These are phyloP conservation scores for Oreochromis tanganicae DNA, from an alignment of 2,113 vertebrate species.

Conservation along the genomic window DNA sequence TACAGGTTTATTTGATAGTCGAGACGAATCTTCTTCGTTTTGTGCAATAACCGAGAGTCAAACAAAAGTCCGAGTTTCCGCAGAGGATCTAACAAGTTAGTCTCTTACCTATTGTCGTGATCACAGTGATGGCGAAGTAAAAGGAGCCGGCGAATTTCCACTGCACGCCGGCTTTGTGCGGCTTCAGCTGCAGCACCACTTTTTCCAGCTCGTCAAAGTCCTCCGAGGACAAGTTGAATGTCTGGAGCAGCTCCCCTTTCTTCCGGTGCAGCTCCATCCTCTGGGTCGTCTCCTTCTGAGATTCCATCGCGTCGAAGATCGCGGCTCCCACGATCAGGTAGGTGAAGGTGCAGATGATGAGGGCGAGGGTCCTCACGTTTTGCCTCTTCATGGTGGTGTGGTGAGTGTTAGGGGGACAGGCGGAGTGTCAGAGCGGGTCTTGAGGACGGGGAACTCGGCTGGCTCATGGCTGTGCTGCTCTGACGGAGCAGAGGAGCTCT, in stretches of 20 bases:
- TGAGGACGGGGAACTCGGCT: slow-evolving; percentile 74
- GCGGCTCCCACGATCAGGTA: slow-evolving; percentile 93
- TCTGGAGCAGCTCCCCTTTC: slow-evolving; percentile 74
- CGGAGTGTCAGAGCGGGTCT: slow-evolving; percentile 62
- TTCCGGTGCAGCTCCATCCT: slow-evolving; percentile 68
- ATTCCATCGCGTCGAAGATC: slow-evolving; percentile 91
- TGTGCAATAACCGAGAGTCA: not conserved
- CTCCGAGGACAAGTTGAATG: slow-evolving; percentile 82
- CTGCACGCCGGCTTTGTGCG: slow-evolving; percentile 92
- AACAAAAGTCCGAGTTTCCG: not conserved
- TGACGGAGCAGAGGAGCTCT: slow-evolving; percentile 38
- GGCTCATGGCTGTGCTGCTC: slow-evolving; percentile 78
- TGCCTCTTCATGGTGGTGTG: slow-evolving; percentile 86
- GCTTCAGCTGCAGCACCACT: slow-evolving; percentile 88
- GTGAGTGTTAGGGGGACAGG: slow-evolving; percentile 59
- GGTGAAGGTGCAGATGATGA: slow-evolving; percentile 92
- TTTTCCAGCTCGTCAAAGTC: slow-evolving; percentile 82
- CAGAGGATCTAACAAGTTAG: not conserved
- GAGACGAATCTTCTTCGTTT: not conserved
- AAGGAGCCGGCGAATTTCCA: slow-evolving; percentile 94
- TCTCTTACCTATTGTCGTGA: slow-evolving; percentile 90
- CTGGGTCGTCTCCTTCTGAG: slow-evolving; percentile 80
- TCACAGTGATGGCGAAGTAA: slow-evolving; percentile 97
- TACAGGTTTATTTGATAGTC: not conserved
- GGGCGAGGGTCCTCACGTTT: slow-evolving; percentile 89